Evolutionary conservation across 2,113 vertebrate genomes (phyloP).

Genomic region (Cynoglossus semilaevis): DNA sequence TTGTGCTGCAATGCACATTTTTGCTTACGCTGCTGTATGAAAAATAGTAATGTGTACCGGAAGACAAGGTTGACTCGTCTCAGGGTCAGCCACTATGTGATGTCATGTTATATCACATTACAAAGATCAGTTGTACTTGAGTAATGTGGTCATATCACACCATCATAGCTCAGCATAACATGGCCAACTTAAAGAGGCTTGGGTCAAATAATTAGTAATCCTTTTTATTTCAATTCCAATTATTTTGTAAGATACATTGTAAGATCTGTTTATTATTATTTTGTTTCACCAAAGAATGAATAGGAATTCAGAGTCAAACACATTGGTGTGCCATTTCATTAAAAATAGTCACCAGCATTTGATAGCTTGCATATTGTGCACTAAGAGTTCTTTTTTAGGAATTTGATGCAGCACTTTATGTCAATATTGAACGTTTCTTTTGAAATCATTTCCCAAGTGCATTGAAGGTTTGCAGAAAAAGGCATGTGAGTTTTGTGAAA

Average conservation of each 20-base stretch:
- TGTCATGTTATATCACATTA: neutral
- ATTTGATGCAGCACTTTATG: conserved; percentile 32
- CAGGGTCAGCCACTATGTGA: neutral
- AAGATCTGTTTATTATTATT: no score
- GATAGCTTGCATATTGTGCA: neutral
- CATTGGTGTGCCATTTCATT: conserved; percentile 16
- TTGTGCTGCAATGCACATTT: neutral
- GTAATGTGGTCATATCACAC: neutral
- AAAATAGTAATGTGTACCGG: neutral
- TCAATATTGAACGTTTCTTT: conserved; percentile 54
- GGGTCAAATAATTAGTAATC: no score
- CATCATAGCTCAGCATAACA: no score
- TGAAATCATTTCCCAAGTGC: conserved; percentile 34
- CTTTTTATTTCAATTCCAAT: no score
- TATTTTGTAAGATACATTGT: no score
- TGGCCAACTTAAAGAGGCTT: no score
- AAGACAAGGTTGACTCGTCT: neutral
- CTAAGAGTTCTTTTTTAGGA: conserved; percentile 22
- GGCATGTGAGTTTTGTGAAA: conserved; percentile 34
- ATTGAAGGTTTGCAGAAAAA: conserved; percentile 18
- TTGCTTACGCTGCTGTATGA: neutral
- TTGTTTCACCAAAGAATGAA: neutral
- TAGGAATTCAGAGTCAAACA: neutral
- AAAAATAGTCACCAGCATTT: conserved; percentile 8
- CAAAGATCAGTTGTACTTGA: neutral